Base-by-base conservation (phyloP, 1,140 invertebrate species). In the Caenorhabditis latens region DNA sequence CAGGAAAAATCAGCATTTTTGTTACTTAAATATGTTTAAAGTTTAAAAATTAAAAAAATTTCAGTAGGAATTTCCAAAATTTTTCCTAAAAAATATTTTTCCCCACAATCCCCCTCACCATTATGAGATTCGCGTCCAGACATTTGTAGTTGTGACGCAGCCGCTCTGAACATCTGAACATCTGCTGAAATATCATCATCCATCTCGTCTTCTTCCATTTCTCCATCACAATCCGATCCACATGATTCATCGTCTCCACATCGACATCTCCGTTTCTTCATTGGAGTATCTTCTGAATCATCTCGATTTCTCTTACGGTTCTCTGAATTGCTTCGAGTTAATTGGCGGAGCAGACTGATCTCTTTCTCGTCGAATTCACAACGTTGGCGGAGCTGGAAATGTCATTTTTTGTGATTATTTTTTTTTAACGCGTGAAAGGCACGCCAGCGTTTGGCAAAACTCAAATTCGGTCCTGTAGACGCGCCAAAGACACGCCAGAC, bases 141-240 rank as follows among this genome's bases (percentile, higher is more conserved):
- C 21, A 79, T 21, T 50, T 79, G 71, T 24, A 79, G n/a, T 32
- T 79, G 71, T 21, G 71, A 40, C 4, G 71, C 24, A 1, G 71
- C 71, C 13, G 71, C 71, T 24, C 71, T 46, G 40, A 79, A 79
- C 46, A 79, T 24, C 53, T 79, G 46, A 24, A 53, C 46, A 79
- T 79, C 71, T 11, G 46, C 11, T 13, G 50, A 46, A 9, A 53
- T 50, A 11, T 79, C 71, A 79, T 79, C 71, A 21, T 79, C 32
- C 32, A 1, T 46, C 53, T 79, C 71, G 19, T 79, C 71, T 19
- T 79, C 71, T 5, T 79, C 46, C 4, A 53, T 50, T 79, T 71
- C 65, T 71, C 71, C 71, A 79, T 79, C 71, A 53, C 71, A 79
- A 43, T 79, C 71, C 8, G 71, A 79, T 53, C 7, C 40, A 24